phyloP scores from a whole-genome alignment of 2,888 invertebrate genomes.

The Amaurobius ferox region DNA sequence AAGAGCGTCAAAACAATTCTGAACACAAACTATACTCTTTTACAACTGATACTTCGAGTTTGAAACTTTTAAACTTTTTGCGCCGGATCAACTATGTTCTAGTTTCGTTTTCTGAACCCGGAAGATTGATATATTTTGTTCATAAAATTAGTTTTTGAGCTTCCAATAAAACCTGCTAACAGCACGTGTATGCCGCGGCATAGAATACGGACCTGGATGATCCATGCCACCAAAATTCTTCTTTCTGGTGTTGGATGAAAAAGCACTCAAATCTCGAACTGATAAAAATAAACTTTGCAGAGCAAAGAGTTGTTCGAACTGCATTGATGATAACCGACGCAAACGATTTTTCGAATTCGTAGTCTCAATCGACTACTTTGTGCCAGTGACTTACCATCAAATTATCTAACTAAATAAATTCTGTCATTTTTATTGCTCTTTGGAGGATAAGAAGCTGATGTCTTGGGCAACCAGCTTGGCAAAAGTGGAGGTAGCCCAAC shows the following conservation, averaged over 20 bases:
- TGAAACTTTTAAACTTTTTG: neutral
- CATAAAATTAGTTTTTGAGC: neutral
- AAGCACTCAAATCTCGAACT: neutral
- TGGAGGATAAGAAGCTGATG: slow-evolving; percentile 67
- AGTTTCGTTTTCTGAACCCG: neutral
- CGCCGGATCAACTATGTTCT: neutral
- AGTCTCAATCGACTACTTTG: neutral
- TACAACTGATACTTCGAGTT: neutral
- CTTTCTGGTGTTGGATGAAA: slow-evolving; percentile 44
- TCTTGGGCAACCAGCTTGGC: slow-evolving; percentile 73
- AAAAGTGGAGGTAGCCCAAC: slow-evolving; percentile 74
- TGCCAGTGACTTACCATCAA: neutral
- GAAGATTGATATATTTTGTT: neutral
- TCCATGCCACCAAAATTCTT: slow-evolving; percentile 51
- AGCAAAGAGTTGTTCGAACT: neutral
- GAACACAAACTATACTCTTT: too few species aligned
- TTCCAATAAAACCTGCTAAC: slow-evolving; percentile 15
- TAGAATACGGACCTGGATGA: slow-evolving; percentile 39
- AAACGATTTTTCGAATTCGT: neutral
- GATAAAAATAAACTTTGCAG: neutral
- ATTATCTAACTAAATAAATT: slow-evolving; percentile 1
- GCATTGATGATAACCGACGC: neutral
- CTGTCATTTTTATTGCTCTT: slow-evolving; percentile 43
- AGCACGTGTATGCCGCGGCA: slow-evolving; percentile 50
- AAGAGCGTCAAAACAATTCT: neutral